These are phyloP conservation scores for Stomorhina lunata DNA, from an alignment of 2,888 invertebrate genomes.

Conservation along the genomic window DNA sequence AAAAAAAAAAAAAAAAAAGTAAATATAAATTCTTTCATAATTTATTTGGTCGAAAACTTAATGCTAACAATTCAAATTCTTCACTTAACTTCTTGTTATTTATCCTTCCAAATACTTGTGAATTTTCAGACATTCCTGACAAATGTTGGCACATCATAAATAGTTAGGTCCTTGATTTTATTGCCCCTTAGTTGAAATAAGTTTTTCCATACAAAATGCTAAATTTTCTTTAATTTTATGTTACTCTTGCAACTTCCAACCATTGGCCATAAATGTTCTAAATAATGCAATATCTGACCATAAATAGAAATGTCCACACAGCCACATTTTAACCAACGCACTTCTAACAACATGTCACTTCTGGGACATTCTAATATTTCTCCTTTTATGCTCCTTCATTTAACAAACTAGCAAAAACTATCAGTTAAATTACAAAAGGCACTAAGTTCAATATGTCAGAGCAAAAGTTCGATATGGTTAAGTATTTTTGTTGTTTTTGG, in stretches of 20 bases:
- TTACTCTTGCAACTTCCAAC: slow-evolving; percentile 32
- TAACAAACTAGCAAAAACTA: too few species aligned
- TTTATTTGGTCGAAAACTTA: background rate
- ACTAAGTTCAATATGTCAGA: slow-evolving; percentile 51
- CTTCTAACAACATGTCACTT: background rate
- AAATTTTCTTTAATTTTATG: slow-evolving; percentile 42
- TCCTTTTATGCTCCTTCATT: too few species aligned
- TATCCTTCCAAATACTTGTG: background rate
- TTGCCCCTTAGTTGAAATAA: background rate
- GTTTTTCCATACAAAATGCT: slow-evolving; percentile 24
- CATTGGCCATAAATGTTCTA: slow-evolving; percentile 36
- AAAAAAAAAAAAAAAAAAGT: too few species aligned
- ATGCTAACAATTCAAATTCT: background rate
- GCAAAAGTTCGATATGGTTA: slow-evolving; percentile 54
- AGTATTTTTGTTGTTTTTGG: slow-evolving; percentile 3
- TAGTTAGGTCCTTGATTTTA: slow-evolving; percentile 16
- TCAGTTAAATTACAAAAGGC: too few species aligned
- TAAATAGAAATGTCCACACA: slow-evolving; percentile 62
- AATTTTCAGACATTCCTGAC: slow-evolving; percentile 37
- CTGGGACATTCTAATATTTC: too few species aligned
- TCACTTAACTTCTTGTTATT: slow-evolving; percentile 27
- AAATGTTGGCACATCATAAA: slow-evolving; percentile 46
- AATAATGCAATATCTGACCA: slow-evolving; percentile 46
- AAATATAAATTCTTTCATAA: too few species aligned
- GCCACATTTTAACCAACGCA: slow-evolving; percentile 17